Conservation (phyloP, 2,888 invertebrate species). For the Oscheius sp. region DNA sequence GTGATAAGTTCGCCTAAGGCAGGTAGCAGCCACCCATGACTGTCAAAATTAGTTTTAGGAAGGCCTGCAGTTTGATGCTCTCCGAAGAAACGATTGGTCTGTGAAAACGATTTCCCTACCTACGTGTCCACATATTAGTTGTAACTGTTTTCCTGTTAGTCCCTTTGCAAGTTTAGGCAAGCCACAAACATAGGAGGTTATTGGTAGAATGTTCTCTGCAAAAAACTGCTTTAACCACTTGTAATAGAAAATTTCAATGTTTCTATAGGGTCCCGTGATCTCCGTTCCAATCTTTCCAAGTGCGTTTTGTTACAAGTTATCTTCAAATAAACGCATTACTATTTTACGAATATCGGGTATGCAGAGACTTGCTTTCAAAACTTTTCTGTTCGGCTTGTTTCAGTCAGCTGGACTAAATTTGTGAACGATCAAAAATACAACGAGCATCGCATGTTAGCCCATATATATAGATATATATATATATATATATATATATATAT, state of each 20-base stretch:
- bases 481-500: too few relatives aligned
- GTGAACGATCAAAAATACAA: not conserved
- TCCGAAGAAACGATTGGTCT: conserved; percentile 21
- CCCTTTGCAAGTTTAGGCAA: not conserved
- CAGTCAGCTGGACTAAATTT: not conserved
- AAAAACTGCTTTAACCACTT: not conserved
- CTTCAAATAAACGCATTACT: too few relatives aligned
- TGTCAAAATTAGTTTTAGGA: conserved; percentile 10
- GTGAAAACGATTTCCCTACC: conserved; percentile 23
- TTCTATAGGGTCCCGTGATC: conserved; percentile 18
- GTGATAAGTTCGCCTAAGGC: conserved; percentile 21
- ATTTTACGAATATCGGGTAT: too few relatives aligned
- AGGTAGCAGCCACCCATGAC: conserved; percentile 12
- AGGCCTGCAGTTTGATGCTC: conserved; percentile 13
- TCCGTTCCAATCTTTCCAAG: conserved; percentile 17
- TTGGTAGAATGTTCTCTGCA: not conserved
- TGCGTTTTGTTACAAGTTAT: not conserved
- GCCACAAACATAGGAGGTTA: conserved; percentile 6
- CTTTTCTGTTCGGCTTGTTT: not conserved
- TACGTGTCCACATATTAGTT: conserved; percentile 13
- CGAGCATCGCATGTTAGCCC: too few relatives aligned
- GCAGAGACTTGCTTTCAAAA: not conserved
- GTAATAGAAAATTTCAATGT: not conserved
- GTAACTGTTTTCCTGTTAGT: conserved; percentile 22
- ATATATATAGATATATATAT: too few relatives aligned